Conservation (phyloP, 1,140 invertebrate genomes). For the Gyrodactylus bullatarudis region DNA sequence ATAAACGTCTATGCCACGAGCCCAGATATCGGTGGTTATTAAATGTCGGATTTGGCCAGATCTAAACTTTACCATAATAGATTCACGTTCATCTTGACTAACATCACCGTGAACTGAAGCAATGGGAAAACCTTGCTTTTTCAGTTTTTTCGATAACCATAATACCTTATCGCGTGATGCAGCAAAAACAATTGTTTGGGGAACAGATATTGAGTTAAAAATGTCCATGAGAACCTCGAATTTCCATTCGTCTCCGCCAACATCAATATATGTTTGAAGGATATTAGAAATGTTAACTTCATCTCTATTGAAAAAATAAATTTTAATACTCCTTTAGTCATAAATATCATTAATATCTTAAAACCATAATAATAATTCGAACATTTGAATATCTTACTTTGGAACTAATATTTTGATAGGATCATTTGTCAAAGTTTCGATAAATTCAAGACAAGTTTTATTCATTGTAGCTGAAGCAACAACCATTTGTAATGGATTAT, state of each 20-base stretch:
- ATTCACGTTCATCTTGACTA: constrained; percentile 3
- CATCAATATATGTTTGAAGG: constrained; percentile 68
- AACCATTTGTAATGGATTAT: constrained; percentile 14
- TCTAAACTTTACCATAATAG: constrained; percentile 3
- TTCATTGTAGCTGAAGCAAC: constrained; percentile 18
- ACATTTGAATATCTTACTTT: background rate
- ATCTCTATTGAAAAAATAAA: background rate
- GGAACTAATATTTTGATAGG: background rate
- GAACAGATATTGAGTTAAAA: background rate
- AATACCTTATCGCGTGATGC: constrained; percentile 1
- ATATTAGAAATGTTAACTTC: constrained; percentile 60
- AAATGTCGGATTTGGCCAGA: constrained; percentile 1
- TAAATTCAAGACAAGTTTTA: constrained; percentile 3
- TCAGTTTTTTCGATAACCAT: constrained; percentile 1
- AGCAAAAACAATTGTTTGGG: constrained; percentile 4
- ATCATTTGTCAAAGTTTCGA: background rate
- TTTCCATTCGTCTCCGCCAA: constrained; percentile 34
- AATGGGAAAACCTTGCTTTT: background rate
- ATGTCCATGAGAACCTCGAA: constrained; percentile 2
- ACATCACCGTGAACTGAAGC: background rate
- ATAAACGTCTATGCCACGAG: constrained; percentile 7
- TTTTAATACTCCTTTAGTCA: background rate
- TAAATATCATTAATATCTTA: too few relatives aligned
- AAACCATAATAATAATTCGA: too few relatives aligned
- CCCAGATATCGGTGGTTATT: constrained; percentile 7